Conservation (phyloP, 1,140 invertebrate genomes). For the Drosophila tani region DNA sequence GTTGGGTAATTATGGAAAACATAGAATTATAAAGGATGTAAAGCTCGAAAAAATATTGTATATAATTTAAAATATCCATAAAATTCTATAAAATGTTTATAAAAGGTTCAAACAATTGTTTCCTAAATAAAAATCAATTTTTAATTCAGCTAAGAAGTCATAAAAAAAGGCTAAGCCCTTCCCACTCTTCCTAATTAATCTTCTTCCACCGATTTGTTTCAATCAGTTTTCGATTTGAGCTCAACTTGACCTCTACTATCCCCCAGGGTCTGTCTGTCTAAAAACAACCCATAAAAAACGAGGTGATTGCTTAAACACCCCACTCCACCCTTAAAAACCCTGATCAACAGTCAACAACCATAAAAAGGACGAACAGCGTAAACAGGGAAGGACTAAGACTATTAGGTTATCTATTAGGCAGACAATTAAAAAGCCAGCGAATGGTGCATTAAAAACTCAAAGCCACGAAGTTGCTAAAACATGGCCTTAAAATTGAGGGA, state of each 20-base stretch:
- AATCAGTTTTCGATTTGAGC: slow-evolving; percentile 17
- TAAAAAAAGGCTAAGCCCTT: neutral
- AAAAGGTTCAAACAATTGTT: accelerated
- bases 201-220: slow-evolving; percentile 6
- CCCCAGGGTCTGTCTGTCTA: slow-evolving; percentile 1
- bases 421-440: slow-evolving; percentile 68
- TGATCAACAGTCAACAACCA: slow-evolving; percentile 57
- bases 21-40: too few species aligned
- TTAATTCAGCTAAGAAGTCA: neutral
- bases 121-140: too few species aligned
- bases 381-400: slow-evolving; percentile 43
- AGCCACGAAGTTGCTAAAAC: slow-evolving; percentile 40
- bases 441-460: slow-evolving; percentile 71
- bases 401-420: slow-evolving; percentile 63
- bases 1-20: too few species aligned
- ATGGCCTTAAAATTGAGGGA: slow-evolving; percentile 33
- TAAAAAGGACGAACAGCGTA: slow-evolving; percentile 39
- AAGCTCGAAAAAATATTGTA: too few species aligned
- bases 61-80: too few species aligned
- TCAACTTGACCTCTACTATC: slow-evolving; percentile 41
- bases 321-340: slow-evolving; percentile 13
- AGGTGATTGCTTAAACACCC: neutral
- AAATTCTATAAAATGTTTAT: too few species aligned
- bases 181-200: neutral
- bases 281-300: slow-evolving; percentile 3